phyloP scores from a whole-genome alignment of 2,797 vertebrate genomes.

The Sebastes diploproa region DNA sequence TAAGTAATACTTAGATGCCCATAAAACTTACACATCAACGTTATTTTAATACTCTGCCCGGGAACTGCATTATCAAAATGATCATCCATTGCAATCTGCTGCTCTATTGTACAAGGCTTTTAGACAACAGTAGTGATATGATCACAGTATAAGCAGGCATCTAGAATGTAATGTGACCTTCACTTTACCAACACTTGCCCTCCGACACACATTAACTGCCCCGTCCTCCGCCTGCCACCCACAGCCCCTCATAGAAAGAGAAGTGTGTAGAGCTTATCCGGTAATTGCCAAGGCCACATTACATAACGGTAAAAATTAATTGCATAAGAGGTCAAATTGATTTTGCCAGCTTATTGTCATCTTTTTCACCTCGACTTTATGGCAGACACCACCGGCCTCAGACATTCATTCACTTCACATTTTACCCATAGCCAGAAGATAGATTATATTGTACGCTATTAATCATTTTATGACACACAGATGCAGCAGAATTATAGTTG shows the following conservation, averaged over 20 bases:
- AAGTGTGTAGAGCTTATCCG: neutral
- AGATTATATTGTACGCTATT: neutral
- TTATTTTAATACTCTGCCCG: neutral
- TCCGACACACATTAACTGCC: neutral
- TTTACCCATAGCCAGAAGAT: neutral
- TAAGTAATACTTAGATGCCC: neutral
- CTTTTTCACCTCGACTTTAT: slow-evolving; percentile 28
- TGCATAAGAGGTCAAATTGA: slow-evolving; percentile 52
- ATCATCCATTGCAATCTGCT: neutral
- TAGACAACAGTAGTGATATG: neutral
- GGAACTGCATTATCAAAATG: neutral
- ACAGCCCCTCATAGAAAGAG: neutral
- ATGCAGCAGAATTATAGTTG: slow-evolving; percentile 3
- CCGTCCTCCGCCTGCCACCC: neutral
- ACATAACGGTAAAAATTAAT: slow-evolving; percentile 43
- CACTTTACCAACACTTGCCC: neutral
- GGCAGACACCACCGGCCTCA: slow-evolving; percentile 5
- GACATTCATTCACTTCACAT: slow-evolving; percentile 2
- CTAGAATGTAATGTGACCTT: neutral
- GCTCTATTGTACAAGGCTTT: neutral
- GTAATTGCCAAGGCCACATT: slow-evolving; percentile 39
- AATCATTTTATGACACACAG: slow-evolving; percentile 32
- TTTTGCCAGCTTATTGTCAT: slow-evolving; percentile 29
- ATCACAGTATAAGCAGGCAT: neutral
- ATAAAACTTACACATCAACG: neutral